phyloP scores from a whole-genome alignment of 2,888 invertebrate genomes.

The Habroteleia sp. region DNA sequence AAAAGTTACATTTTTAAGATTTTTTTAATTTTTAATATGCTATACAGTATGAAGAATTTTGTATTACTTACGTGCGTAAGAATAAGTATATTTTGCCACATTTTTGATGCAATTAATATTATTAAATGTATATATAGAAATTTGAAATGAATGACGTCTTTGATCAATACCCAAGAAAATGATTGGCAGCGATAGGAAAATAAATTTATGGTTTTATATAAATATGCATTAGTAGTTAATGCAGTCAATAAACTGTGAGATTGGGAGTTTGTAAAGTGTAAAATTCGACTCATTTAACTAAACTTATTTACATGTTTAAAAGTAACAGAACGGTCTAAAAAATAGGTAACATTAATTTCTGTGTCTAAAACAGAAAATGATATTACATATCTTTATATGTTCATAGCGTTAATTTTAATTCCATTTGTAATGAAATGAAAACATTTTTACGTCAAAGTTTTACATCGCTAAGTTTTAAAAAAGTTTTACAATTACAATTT shows the following conservation, averaged over 20 bases:
- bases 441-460: slow-evolving; percentile 8
- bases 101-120: no score
- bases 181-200: slow-evolving; percentile 29
- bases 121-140: not conserved
- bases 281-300: no score
- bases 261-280: slow-evolving; percentile 8
- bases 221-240: slow-evolving; percentile 24
- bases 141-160: slow-evolving; percentile 30
- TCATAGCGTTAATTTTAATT: not conserved
- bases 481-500: slow-evolving; percentile 22
- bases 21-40: no score
- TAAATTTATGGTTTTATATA: slow-evolving; percentile 19
- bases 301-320: no score
- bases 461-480: not conserved
- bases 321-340: no score
- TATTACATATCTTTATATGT: no score
- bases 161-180: slow-evolving; percentile 38
- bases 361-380: no score
- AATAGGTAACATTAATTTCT: no score
- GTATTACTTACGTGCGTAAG: no score
- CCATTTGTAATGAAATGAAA: not conserved
- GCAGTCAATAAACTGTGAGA: slow-evolving; percentile 6
- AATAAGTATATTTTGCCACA: no score
- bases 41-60: no score
- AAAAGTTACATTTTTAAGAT: no score